Evolutionary conservation across 1,140 invertebrate species (phyloP), one percentile per base, ranked within the genome.

Genomic region (Tetranychus urticae): DNA sequence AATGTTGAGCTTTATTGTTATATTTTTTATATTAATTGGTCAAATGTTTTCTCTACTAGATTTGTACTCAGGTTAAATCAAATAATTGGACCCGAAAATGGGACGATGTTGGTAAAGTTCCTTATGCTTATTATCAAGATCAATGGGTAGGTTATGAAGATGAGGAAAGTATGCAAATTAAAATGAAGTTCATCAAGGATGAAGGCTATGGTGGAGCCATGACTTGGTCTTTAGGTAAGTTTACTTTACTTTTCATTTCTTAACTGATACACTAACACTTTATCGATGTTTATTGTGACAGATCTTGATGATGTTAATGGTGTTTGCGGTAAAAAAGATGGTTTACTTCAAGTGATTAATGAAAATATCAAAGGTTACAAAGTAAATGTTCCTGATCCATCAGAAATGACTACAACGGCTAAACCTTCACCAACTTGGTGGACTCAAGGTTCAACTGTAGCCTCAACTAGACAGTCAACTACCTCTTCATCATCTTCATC

Each of bases 61-160:
- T 88, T 64, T 90, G 86, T 69, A 77, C 80, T 67, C 74, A 81
- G 66, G 76, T 81, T 48, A 77, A 83, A 60, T 74, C 77, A 3
- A 76, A 76, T 13, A 80, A 78, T 1, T 91, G 87, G 87, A 84
- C 81, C 0, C 77, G 80, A 52, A 81, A 83, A 66, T 90, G 84
- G 79, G 87, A 90, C 68, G 79, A 84, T n/a, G 70, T 77, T 55
- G 86, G 86, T 59, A 82, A 80, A 72, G 82, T 82, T 62, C 87
- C 88, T 0, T 93, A 84, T 69, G 80, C 83, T 12, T 86, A 86
- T 70, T 84, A 87, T 73, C 84, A 82, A 77, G 69, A 81, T 0
- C 87, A 91, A 69, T 92, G 89, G 88, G 83, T 92, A 34, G 88
- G 88, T 13, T 93, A 89, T 69, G 90, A 94, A 71, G 81, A 89